Evolutionary conservation across 2,797 vertebrate species (phyloP), one percentile per base, ranked within the genome.

Genomic region (Etheostoma nigrum): DNA sequence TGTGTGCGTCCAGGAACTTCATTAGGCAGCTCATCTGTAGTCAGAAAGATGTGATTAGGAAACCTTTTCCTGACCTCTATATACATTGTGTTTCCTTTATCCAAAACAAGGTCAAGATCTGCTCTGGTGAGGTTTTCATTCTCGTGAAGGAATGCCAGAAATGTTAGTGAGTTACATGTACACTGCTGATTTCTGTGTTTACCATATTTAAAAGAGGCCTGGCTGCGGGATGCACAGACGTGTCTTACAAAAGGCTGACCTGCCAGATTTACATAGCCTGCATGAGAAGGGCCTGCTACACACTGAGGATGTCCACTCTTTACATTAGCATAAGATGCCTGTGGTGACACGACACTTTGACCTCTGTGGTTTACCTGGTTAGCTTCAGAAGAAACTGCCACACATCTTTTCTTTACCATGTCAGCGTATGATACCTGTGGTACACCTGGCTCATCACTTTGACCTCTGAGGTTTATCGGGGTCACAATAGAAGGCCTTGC

Each of bases 61-160:
- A 60, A 12, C 0, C 19, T 74, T 58, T 45, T 45, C 5, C 64
- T 75, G 9, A 11, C 14, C 47, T 51, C 21, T n/a, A 6, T 49
- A 9, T 51, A 66, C 33, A 52, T 33, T n/a, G n/a, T n/a, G n/a
- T n/a, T n/a, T n/a, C n/a, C n/a, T n/a, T n/a, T n/a, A n/a, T n/a
- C n/a, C n/a, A 33, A 33, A 33, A 73, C 52, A 27, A 27, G 21
- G 9, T 27, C 30, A 4, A 51, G 8, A 16, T 66, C 53, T 8
- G 30, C 45, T 60, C 6, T 49, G 23, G 21, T 47, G 8, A 62
- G 3, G 8, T 63, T 51, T 59, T 52, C 16, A 51, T 44, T 42
- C 62, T 59, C 45, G 21, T 55, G 19, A 9, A 72, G 48, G 18
- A 62, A 64, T 48, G 27, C 16, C 5, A 73, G 40, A 23, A 65